Evolutionary conservation across 2,797 vertebrate genomes (phyloP).

Genomic region (Sebastes jordani): DNA sequence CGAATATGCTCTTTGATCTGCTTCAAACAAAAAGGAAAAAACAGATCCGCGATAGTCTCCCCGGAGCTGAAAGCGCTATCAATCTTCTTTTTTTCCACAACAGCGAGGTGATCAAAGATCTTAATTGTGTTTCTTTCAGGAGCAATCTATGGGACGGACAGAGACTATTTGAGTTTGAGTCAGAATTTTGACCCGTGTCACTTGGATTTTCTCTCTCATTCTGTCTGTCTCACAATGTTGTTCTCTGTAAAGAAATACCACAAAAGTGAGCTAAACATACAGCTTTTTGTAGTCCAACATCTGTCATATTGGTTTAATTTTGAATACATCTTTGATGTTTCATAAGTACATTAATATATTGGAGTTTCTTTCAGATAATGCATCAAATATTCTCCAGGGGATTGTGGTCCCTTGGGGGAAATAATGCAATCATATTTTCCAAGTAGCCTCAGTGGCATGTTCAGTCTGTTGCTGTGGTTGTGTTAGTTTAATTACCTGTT

Average conservation of each 20-base stretch:
- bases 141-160: conserved; percentile 24
- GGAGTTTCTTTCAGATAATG: neutral
- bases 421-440: neutral
- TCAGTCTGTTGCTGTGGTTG: neutral
- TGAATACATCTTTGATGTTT: neutral
- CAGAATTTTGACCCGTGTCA: neutral
- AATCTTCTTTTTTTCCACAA: conserved; percentile 37
- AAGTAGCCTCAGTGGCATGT: neutral
- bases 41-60: neutral
- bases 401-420: neutral
- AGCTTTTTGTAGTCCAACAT: neutral
- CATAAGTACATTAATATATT: neutral
- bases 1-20: conserved; percentile 62
- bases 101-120: conserved; percentile 59
- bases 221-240: neutral
- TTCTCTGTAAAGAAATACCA: neutral
- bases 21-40: conserved; percentile 24
- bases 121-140: conserved; percentile 52
- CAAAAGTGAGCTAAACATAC: neutral
- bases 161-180: neutral
- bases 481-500: conserved; percentile 27
- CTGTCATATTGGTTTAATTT: neutral
- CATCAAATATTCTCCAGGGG: neutral
- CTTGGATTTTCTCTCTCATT: neutral
- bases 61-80: conserved; percentile 39